phyloP scores from a whole-genome alignment of 2,113 vertebrate species.

The Ranitomeya variabilis region DNA sequence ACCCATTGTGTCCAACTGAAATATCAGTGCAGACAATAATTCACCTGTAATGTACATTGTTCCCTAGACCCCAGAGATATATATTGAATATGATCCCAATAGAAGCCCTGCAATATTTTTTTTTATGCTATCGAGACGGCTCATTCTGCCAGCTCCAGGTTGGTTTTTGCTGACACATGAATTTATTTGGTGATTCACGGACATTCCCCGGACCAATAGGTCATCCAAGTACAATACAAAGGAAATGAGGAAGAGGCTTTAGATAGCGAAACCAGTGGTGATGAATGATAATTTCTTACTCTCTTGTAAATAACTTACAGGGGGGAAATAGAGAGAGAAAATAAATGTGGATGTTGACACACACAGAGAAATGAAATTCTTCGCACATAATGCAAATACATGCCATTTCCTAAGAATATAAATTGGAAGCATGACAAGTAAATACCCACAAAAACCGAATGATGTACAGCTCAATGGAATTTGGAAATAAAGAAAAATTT shows the following conservation, averaged over 20 bases:
- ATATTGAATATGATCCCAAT: conserved; percentile 33
- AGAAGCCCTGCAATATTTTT: conserved; percentile 9
- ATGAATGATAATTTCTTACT: conserved; percentile 39
- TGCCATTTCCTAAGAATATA: neutral
- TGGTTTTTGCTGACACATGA: conserved; percentile 37
- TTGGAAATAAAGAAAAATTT: neutral
- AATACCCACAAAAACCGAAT: neutral
- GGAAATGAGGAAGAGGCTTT: conserved; percentile 9
- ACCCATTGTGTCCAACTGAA: conserved; percentile 24
- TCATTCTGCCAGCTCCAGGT: neutral
- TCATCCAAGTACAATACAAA: conserved; percentile 22
- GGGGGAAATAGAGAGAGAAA: conserved; percentile 5
- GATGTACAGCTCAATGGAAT: neutral
- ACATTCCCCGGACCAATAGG: neutral
- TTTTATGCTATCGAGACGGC: conserved; percentile 7
- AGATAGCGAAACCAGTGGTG: neutral
- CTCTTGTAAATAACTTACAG: conserved; percentile 29
- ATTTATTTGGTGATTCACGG: conserved; percentile 41
- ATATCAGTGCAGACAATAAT: conserved; percentile 12
- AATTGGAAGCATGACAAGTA: conserved; percentile 8
- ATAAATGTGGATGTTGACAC: conserved; percentile 20
- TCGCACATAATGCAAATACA: conserved; percentile 24
- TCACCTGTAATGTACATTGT: conserved; percentile 16
- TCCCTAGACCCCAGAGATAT: neutral
- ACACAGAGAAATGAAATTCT: conserved; percentile 21